Base-by-base conservation (phyloP, 2,113 vertebrate genomes). In the Protobothrops flavoviridis region DNA sequence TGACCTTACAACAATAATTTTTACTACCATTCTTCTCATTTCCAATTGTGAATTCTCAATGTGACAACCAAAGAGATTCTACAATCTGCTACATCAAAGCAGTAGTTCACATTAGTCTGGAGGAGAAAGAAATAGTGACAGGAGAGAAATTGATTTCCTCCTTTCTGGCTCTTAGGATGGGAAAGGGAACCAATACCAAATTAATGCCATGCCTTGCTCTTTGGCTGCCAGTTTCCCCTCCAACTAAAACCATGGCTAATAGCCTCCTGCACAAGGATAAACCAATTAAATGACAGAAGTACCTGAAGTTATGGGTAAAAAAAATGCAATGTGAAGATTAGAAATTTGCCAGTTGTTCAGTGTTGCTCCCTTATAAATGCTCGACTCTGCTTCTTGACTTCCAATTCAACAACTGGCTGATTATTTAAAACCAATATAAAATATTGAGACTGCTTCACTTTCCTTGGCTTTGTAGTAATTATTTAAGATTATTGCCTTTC, bases 11-110 rank as follows among this genome's bases (percentile, higher is more conserved):
- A 85, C 50, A 33, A 59, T n/a, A 23, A 52, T 85, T 64, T 81
- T 92, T 92, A 52, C 57, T 33, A 59, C 2, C 0, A 64, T 88
- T 69, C 94, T 1, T 0, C 57, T 39, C 26, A 13, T 20, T 93
- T 91, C 89, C 45, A 85, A n/a, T 85, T 90, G 90, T 64, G 39
- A 59, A 33, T 93, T 87, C 74, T 91, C 33, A 39, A 56, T 43
- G 74, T 23, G 92, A 91, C 74, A 93, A 74, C 50, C 90, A 45
- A 50, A 26, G 89, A 52, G 33, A 87, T 61, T 20, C 55, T 86
- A 85, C 12, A 17, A 86, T 85, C 53, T 90, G 53, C 53, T 52
- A 43, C 33, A 88, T 45, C 17, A 17, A 45, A 56, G 15, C n/a
- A 48, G 50, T 39, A 81, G 69, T 81, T 21, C 69, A 81, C 69